These are phyloP conservation scores for Leptoclinus maculatus DNA, from an alignment of 2,797 vertebrate genomes.

Conservation along the genomic window DNA sequence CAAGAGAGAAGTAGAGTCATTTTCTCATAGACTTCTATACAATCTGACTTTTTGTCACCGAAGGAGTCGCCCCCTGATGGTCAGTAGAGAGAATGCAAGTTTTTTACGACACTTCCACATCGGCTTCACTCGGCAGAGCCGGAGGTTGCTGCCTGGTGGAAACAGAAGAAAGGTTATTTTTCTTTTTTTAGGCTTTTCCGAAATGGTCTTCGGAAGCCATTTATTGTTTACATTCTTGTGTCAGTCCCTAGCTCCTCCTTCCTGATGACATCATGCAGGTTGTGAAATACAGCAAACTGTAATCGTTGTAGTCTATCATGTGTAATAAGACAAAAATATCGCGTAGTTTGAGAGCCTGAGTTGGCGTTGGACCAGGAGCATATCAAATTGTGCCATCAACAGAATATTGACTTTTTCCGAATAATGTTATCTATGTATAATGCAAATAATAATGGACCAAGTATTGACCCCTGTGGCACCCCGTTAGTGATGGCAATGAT, in stretches of 20 bases:
- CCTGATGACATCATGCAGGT: neutral
- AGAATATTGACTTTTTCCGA: neutral
- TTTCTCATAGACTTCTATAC: too few relatives aligned
- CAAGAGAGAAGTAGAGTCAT: too few relatives aligned
- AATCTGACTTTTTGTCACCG: too few relatives aligned
- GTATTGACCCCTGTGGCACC: constrained; percentile 18
- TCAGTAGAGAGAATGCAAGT: neutral
- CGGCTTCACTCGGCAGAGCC: too few relatives aligned
- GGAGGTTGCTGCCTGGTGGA: too few relatives aligned
- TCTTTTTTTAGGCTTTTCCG: too few relatives aligned
- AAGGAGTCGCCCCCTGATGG: too few relatives aligned
- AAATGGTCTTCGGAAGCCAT: neutral
- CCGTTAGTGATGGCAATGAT: neutral
- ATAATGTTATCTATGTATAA: neutral
- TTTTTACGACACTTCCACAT: neutral
- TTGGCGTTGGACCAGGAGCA: neutral
- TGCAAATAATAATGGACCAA: neutral
- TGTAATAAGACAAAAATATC: neutral
- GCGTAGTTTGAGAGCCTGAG: neutral
- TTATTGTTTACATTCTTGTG: neutral
- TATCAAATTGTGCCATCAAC: neutral
- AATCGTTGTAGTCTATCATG: neutral
- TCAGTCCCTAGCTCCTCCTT: neutral
- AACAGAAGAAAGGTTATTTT: too few relatives aligned
- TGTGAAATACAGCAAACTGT: neutral